Evolutionary conservation across 2,888 invertebrate genomes (phyloP).

Genomic region (Drosophila vallismaia): DNA sequence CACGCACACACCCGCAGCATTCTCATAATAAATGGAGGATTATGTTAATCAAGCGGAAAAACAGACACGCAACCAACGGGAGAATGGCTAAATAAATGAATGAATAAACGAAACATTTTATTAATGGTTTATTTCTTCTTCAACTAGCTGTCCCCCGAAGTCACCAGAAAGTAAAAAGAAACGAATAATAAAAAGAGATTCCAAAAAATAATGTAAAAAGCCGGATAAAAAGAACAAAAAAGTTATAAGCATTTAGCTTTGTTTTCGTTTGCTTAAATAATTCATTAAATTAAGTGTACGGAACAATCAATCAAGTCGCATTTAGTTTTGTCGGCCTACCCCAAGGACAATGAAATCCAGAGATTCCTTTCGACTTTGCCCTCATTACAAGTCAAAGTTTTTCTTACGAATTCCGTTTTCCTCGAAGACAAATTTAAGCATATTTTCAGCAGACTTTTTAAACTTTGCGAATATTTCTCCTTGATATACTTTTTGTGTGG

Average conservation of each 20-base stretch:
- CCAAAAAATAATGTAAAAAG: constrained; percentile 52
- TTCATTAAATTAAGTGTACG: constrained; percentile 79
- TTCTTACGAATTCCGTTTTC: constrained; percentile 2
- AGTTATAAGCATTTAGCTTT: constrained; percentile 62
- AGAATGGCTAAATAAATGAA: constrained; percentile 61
- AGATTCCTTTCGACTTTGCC: constrained; percentile 51
- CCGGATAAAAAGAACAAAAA: constrained; percentile 42
- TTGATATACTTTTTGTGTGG: not conserved
- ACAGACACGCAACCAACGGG: constrained; percentile 57
- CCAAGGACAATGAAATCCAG: constrained; percentile 55
- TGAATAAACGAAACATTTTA: constrained; percentile 66
- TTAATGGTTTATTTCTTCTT: constrained; percentile 65
- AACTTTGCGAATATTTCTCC: not conserved
- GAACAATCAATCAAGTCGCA: constrained; percentile 77
- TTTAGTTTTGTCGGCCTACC: constrained; percentile 54
- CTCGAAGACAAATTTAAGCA: constrained; percentile 14
- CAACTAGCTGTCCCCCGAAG: constrained; percentile 34
- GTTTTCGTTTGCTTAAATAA: constrained; percentile 70
- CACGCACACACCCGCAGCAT: constrained; percentile 23
- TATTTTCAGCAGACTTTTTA: constrained; percentile 8
- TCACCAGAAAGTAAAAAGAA: not conserved
- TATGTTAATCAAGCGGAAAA: constrained; percentile 79
- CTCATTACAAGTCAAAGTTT: constrained; percentile 9
- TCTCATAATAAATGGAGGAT: constrained; percentile 77
- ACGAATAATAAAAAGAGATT: constrained; percentile 38